Percentiles rank a stretch among this genome's conserved stretches.
These are phyloP conservation scores for Loxodonta africana DNA, from an alignment of 2,113 vertebrate genomes.

Conservation along the genomic window DNA sequence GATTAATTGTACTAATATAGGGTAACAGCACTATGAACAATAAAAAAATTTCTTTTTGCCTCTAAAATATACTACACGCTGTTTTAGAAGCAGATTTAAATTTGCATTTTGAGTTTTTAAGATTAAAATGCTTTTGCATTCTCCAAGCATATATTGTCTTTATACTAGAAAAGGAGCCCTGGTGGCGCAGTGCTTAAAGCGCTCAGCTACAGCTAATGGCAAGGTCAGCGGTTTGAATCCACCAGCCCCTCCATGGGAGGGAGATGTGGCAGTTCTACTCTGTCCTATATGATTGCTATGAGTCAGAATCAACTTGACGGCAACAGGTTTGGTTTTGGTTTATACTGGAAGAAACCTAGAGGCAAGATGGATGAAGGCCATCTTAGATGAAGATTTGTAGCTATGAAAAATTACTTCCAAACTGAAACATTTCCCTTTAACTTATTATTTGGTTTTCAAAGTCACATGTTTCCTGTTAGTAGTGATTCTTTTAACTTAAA, in stretches of 20 bases:
- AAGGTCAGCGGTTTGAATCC: not conserved
- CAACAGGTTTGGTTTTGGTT: not conserved
- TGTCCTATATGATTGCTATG: not conserved
- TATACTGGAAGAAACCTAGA: conserved; percentile 9
- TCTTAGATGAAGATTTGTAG: not conserved
- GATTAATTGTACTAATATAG: not conserved
- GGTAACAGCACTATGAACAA: not conserved
- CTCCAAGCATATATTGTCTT: not conserved
- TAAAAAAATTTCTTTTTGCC: not conserved
- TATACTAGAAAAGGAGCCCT: not conserved
- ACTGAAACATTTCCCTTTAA: not conserved
- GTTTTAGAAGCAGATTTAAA: conserved; percentile 27
- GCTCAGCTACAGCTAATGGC: not conserved
- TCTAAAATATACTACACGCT: not conserved
- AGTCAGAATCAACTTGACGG: not conserved
- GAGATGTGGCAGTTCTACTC: not conserved
- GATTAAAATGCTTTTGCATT: conserved; percentile 34
- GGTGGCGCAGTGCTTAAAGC: not conserved
- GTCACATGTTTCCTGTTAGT: not conserved
- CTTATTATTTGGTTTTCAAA: not conserved
- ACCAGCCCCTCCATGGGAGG: not conserved
- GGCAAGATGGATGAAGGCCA: not conserved
- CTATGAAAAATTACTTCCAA: conserved; percentile 13
- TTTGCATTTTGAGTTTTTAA: conserved; percentile 52
- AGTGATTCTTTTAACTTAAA: conserved; percentile 38